Percentiles rank a stretch among this genome's conserved stretches.
Conservation (phyloP, 2,113 vertebrate species). For the Mesocricetus auratus region DNA sequence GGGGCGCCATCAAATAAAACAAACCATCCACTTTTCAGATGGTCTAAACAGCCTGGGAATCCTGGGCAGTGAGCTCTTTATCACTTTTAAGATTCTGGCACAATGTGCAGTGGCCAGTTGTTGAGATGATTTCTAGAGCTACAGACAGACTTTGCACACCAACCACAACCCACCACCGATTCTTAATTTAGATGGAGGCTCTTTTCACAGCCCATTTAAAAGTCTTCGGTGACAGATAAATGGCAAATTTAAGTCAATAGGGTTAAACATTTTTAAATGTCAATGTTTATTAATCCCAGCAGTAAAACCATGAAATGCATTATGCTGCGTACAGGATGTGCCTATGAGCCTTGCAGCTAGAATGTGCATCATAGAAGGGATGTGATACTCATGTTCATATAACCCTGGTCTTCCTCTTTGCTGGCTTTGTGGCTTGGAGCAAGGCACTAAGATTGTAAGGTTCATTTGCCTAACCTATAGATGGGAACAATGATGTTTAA, state of each 20-base stretch:
- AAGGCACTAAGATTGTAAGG: not conserved
- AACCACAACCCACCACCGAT: not conserved
- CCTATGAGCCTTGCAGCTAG: not conserved
- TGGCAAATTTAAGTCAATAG: conserved; percentile 24
- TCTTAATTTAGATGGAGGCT: not conserved
- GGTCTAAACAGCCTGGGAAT: not conserved
- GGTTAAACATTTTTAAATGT: not conserved
- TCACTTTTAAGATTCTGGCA: not conserved
- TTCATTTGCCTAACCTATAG: not conserved
- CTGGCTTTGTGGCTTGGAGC: not conserved
- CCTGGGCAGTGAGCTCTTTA: not conserved
- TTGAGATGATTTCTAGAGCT: not conserved
- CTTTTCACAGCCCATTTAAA: conserved; percentile 38
- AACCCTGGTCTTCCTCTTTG: not conserved
- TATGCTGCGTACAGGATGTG: not conserved
- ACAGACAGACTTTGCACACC: not conserved
- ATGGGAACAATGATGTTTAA: not conserved
- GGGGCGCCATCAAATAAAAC: not conserved
- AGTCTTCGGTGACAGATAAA: conserved; percentile 17
- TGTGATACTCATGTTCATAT: not conserved
- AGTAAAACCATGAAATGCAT: not conserved
- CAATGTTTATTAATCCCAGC: not conserved
- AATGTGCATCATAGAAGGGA: not conserved
- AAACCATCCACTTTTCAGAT: not conserved
- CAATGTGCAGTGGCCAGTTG: not conserved